Base-by-base conservation (phyloP, 2,888 invertebrate species). In the Cephus pulcher region DNA sequence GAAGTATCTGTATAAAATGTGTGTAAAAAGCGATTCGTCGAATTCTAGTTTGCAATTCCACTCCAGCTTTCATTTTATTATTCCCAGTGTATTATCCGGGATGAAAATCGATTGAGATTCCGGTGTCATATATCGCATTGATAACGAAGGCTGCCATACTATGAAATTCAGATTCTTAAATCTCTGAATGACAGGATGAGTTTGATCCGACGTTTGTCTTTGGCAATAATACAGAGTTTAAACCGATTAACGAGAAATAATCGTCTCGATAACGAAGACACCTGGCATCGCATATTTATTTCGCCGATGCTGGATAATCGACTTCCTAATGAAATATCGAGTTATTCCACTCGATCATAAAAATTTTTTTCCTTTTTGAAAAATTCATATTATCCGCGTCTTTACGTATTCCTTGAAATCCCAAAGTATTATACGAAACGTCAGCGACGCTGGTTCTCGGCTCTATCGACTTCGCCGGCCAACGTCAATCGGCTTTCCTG, bases 231-330 rank as follows among this genome's bases (percentile, higher is more conserved):
- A 23, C 1, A 23, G 23, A 56, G 56, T 23, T 56, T 23, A 23
- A 56, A 23, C 71, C 76, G 71, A 76, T 79, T 79, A 76, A 76
- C 76, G 74, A 70, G 74, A 79, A 79, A 40, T 37, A 79, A 79
- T 79, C 40, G 76, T 34, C 40, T 73, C 71, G 75, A 78, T 73
- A 78, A 75, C 37, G 73, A 34, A n/a, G 56, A 30, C 35, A 34
- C 69, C 34, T 70, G 76, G 6, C 23, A 6, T 56, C 23, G 56
- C 9, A 9, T 56, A 23, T 56, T 56, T 23, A 56, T 56, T 56
- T 56, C 56, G 56, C 56, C 56, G 9, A 23, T 56, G 23, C 2
- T 56, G 6, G 6, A 56, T 9, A 23, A 56, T 56, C 56, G 56
- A 56, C 9, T 9, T 56, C 56, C 56, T 23, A 56, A 56, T 23